A percentile compares a stretch with the other conserved stretches of the same genome.
Evolutionary conservation across 2,888 invertebrate species (phyloP).

Genomic region (Cheilosia scutellata): DNA sequence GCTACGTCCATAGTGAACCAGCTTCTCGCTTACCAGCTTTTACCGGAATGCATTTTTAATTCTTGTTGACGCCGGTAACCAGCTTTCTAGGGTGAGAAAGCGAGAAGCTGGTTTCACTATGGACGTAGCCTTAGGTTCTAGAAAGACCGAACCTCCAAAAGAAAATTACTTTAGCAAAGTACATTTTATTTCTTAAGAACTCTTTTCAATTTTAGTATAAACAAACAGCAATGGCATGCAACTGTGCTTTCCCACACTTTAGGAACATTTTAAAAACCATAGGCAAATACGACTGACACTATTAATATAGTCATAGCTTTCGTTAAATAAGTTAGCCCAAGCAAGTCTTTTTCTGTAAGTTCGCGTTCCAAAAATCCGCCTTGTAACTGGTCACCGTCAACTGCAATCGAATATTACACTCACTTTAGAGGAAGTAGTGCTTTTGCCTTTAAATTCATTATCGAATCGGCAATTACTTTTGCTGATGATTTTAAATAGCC

Average conservation of each 20-base stretch:
- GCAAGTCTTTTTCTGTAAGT: constrained; percentile 4
- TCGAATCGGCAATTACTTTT: constrained; percentile 92
- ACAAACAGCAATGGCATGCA: neutral
- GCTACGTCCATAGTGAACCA: no score
- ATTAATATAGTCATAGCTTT: no score
- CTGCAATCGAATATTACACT: neutral
- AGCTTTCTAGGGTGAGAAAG: no score
- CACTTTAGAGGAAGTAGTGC: constrained; percentile 84
- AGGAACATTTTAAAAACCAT: neutral
- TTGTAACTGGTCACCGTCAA: neutral
- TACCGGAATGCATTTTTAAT: no score
- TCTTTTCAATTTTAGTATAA: neutral
- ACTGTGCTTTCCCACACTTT: neutral
- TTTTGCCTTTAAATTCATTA: constrained; percentile 89
- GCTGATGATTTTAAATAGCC: constrained; percentile 93
- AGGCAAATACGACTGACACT: neutral
- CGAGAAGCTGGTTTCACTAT: no score
- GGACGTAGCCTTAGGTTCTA: no score
- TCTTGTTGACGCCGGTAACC: no score
- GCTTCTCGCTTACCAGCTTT: no score
- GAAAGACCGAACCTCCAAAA: no score
- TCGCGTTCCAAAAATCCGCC: constrained; percentile 7
- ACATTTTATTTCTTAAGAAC: neutral
- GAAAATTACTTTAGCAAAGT: no score
- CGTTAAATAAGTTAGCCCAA: neutral